Percentiles rank a stretch among this genome's conserved stretches.
phyloP scores from a whole-genome alignment of 2,113 vertebrate genomes.

The Xiphophorus maculatus region DNA sequence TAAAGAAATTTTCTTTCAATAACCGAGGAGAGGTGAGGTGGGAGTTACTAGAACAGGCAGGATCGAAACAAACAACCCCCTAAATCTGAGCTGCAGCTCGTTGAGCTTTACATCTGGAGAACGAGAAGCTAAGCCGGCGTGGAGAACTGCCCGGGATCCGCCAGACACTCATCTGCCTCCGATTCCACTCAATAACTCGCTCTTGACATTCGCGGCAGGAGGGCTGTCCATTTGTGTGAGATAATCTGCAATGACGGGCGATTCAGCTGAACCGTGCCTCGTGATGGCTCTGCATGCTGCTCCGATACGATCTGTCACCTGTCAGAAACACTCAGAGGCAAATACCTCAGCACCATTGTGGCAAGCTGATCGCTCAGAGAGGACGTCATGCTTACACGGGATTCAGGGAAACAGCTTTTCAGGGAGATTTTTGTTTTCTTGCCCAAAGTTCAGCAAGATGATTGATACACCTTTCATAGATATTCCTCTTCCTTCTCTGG shows the following conservation, averaged over 20 bases:
- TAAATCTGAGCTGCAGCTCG: slow-evolving; percentile 54
- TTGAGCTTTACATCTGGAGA: slow-evolving; percentile 53
- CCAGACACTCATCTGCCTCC: slow-evolving; percentile 30
- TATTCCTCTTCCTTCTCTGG: background rate
- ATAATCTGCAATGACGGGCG: slow-evolving; percentile 42
- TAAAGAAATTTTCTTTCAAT: slow-evolving; percentile 19
- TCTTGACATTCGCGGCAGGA: slow-evolving; percentile 57
- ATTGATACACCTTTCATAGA: background rate
- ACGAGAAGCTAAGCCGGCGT: slow-evolving; percentile 34
- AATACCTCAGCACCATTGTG: slow-evolving; percentile 27
- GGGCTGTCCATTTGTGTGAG: slow-evolving; percentile 42
- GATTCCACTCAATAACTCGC: slow-evolving; percentile 49
- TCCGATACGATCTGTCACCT: slow-evolving; percentile 61
- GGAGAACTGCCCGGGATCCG: slow-evolving; percentile 44
- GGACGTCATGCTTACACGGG: slow-evolving; percentile 19
- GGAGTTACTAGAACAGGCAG: slow-evolving; percentile 51
- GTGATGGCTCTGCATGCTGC: slow-evolving; percentile 25
- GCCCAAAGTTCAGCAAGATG: background rate
- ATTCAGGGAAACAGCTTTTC: background rate
- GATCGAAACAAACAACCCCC: slow-evolving; percentile 69
- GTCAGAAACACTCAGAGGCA: slow-evolving; percentile 49
- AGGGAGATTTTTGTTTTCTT: slow-evolving; percentile 2
- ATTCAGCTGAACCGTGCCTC: slow-evolving; percentile 29
- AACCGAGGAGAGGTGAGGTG: slow-evolving; percentile 20
- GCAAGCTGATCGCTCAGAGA: slow-evolving; percentile 27